These are phyloP conservation scores for Clostera curtula DNA, from an alignment of 2,888 invertebrate species.

Conservation along the genomic window DNA sequence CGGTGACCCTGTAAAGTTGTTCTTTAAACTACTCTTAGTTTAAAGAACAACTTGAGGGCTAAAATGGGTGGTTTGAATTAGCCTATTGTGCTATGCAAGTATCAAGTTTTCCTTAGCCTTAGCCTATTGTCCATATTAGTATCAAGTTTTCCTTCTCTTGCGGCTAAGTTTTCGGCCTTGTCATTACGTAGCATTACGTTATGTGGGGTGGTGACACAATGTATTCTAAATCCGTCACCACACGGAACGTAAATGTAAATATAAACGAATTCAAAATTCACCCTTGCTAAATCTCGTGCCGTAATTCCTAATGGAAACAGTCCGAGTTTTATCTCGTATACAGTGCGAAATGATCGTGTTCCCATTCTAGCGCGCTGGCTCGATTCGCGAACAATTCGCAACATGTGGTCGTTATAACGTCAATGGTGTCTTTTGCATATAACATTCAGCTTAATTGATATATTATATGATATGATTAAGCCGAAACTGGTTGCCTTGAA, in stretches of 20 bases:
- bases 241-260: not conserved
- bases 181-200: too few species aligned
- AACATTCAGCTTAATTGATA: constrained; percentile 6
- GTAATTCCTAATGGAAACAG: constrained; percentile 29
- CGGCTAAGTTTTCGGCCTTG: too few species aligned
- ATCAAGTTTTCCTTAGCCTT: too few species aligned
- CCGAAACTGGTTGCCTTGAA: constrained; percentile 14
- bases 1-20: too few species aligned
- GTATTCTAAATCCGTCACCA: too few species aligned
- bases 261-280: constrained; percentile 6
- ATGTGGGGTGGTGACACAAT: too few species aligned
- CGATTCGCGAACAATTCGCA: constrained; percentile 33
- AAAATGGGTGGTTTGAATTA: too few species aligned
- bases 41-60: too few species aligned
- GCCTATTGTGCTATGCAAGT: too few species aligned
- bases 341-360: constrained; percentile 45
- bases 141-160: too few species aligned
- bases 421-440: constrained; percentile 9
- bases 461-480: constrained; percentile 7
- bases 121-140: too few species aligned
- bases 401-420: constrained; percentile 28
- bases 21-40: too few species aligned
- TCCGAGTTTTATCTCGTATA: constrained; percentile 30
- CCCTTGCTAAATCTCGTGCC: constrained; percentile 9
- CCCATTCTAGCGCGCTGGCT: constrained; percentile 39